Base-by-base conservation (phyloP, 2,113 vertebrate genomes). In the Petroica traversi region DNA sequence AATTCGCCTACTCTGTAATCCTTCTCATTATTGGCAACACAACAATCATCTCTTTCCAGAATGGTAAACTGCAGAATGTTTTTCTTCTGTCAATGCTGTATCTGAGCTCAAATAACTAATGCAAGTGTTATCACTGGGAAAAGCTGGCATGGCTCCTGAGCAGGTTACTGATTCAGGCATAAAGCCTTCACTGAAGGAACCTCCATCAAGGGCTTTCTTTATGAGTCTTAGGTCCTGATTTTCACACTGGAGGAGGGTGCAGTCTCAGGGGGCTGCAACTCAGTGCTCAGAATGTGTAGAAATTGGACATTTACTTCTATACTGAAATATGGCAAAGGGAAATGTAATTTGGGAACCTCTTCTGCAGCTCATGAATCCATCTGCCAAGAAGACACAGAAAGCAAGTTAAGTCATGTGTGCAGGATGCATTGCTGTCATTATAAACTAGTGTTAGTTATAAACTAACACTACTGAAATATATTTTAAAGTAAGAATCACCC, bases 1-100 rank as follows among this genome's bases (percentile, higher is more conserved):
- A 90, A 93, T 86, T 95, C 48, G 2, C 82, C 93, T 93, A 95
- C 94, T 92, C 85, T 90, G 45, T 90, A 95, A 96, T 96, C 85
- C 64, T 76, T 67, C 63, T 61, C 4, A 3, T 92, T 94, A 92
- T 86, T 96, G 93, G 93, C 92, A 96, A 88, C 85, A 88, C 78
- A 95, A 88, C 76, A 80, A 86, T 92, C 57, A 72, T 41, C 46
- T 96, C 79, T 74, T 94, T 90, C 75, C 82, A 96, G 79, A 88
- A 73, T 36, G 40, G 40, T 63, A 93, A 95, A 74, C 82, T 71
- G 33, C 48, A 68, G 78, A 92, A 86, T 59, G 41, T 90, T 92
- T 96, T 97, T 77, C 90, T 63, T 69, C 85, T 77, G 63, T 55
- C 76, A 92, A 59, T 33, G 31, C 64, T 93, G 55, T 48, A 67